Evolutionary conservation across 2,888 invertebrate species (phyloP).

Genomic region (Idaea dimidiata): DNA sequence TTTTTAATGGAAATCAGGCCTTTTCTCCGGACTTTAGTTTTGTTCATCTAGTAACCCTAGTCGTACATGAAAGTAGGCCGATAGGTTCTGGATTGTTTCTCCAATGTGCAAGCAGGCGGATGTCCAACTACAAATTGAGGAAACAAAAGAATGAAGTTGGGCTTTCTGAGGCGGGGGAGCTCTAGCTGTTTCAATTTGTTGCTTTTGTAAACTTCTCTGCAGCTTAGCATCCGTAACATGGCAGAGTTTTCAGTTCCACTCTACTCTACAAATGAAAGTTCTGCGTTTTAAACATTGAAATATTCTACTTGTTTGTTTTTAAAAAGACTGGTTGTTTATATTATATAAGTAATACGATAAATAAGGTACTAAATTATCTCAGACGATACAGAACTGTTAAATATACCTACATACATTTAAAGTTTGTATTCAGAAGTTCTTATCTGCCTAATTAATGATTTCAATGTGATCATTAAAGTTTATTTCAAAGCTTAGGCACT

Average conservation of each 20-base stretch:
- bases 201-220: slow-evolving; percentile 20
- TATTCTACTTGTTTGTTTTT: slow-evolving; percentile 17
- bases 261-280: slow-evolving; percentile 19
- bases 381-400: not conserved
- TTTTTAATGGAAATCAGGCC: no score
- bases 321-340: no score
- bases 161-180: slow-evolving; percentile 8
- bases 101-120: slow-evolving; percentile 15
- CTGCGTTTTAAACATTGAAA: slow-evolving; percentile 14
- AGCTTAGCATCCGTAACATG: slow-evolving; percentile 9
- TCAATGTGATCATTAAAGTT: not conserved
- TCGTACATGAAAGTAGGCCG: slow-evolving; percentile 8
- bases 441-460: not conserved
- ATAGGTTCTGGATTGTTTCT: slow-evolving; percentile 11
- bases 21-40: no score
- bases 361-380: not conserved
- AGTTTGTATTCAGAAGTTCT: not conserved
- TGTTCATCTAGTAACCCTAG: no score
- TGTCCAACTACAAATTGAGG: slow-evolving; percentile 17
- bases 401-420: not conserved
- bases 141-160: slow-evolving; percentile 23
- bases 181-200: slow-evolving; percentile 20
- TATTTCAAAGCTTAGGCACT: no score
- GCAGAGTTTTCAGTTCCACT: slow-evolving; percentile 2
- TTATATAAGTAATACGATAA: not conserved